Conservation (phyloP, 2,113 vertebrate species). For the Brienomyrus brachyistius region DNA sequence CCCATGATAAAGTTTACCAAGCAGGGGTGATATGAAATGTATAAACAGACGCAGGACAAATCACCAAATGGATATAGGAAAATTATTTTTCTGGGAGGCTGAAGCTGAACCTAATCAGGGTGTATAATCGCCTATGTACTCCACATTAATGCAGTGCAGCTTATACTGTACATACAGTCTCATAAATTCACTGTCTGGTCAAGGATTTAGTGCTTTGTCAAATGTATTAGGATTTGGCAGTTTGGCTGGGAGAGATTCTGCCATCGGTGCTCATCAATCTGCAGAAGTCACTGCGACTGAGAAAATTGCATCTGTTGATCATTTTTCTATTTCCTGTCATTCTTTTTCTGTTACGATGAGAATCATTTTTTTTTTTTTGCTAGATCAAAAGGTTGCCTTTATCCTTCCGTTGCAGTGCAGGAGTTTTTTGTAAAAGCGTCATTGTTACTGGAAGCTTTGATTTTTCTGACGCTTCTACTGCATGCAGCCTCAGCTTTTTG, state of each 20-base stretch:
- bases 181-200: background rate
- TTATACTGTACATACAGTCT: background rate
- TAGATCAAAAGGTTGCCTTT: constrained; percentile 5
- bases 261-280: background rate
- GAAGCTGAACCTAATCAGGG: background rate
- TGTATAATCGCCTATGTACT: background rate
- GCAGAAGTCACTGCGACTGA: background rate
- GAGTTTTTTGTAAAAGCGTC: background rate
- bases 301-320: background rate
- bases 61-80: background rate
- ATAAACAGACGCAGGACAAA: background rate
- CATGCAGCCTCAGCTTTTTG: background rate
- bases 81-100: background rate
- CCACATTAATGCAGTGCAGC: background rate
- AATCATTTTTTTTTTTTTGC: background rate
- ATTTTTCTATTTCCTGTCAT: background rate
- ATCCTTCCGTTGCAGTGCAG: background rate
- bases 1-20: background rate
- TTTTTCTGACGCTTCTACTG: background rate
- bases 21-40: background rate
- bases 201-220: background rate
- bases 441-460: background rate
- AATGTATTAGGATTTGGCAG: background rate
- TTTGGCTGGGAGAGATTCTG: background rate
- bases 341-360: background rate